Evolutionary conservation across 2,797 vertebrate species (phyloP), one percentile per base, ranked within the genome.

Genomic region (Denticeps clupeoides): DNA sequence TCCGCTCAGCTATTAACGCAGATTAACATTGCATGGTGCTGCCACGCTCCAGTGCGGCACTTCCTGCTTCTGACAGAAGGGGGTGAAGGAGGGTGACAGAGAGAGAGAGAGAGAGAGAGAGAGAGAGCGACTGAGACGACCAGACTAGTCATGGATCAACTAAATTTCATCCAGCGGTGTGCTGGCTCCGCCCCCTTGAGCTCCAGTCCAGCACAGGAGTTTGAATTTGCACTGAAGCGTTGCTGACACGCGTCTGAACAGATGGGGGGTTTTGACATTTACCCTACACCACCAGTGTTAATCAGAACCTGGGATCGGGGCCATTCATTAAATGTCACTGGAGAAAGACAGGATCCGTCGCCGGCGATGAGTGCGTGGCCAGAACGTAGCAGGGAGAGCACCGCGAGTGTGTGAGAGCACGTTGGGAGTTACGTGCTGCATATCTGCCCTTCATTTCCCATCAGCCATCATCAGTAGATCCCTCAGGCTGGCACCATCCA

Each of bases 301-400:
- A 60, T 19, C 43, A 41, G 45, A 13, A 53, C 50, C 35, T 4
- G 44, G 53, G 63, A 13, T 31, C 25, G 35, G 12, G 48, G 45
- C 9, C 41, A 41, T 62, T 59, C 49, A 44, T 66, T 27, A 68
- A 71, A 74, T 68, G 68, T 67, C 71, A 69, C 18, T 44, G 24
- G 45, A 45, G 51, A 64, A 58, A 65, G 65, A 71, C 63, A 60
- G 58, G 64, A 56, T 53, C 48, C 25, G 47, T 27, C 9, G 7
- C 33, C 53, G 49, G 56, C 11, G 16, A 18, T 10, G 4, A 7
- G 44, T 10, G n/a, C 21, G 11, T 5, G 31, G 12, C 28, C 11
- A 10, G 26, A 26, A 27, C 8, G 4, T 28, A n/a, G n/a, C 31
- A 28, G n/a, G 31, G 11, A 31, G 31, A 28, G 27, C 4, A 28